Percentiles rank a stretch among this genome's conserved stretches.
Evolutionary conservation across 2,113 vertebrate species (phyloP).

Genomic region (Clupea harengus): DNA sequence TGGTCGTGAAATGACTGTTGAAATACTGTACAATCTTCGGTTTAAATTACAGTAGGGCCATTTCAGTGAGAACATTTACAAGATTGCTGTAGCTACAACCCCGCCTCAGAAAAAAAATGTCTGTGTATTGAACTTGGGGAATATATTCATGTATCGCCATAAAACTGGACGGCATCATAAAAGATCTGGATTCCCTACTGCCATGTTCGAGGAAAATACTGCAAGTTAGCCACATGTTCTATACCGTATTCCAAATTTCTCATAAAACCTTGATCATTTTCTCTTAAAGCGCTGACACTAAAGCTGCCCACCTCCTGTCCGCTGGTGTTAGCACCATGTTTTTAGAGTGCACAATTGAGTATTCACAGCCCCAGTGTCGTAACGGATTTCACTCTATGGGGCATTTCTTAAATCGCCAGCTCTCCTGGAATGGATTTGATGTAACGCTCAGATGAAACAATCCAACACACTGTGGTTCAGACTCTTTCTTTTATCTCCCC

Average conservation of each 20-base stretch:
- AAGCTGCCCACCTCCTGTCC: slow-evolving; percentile 5
- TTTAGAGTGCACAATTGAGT: slow-evolving; percentile 17
- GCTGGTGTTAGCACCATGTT: slow-evolving; percentile 40
- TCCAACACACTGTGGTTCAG: background rate
- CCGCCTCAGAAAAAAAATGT: slow-evolving; percentile 39
- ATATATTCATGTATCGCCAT: slow-evolving; percentile 38
- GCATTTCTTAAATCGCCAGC: slow-evolving; percentile 38
- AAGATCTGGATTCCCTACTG: slow-evolving; percentile 42
- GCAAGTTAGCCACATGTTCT: slow-evolving; percentile 15
- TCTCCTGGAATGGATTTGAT: slow-evolving; percentile 35
- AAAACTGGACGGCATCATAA: slow-evolving; percentile 36
- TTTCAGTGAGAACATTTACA: slow-evolving; percentile 50
- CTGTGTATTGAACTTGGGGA: slow-evolving; percentile 49
- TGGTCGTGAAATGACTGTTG: slow-evolving; percentile 44
- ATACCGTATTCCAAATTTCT: slow-evolving; percentile 13
- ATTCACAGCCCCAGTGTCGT: slow-evolving; percentile 29
- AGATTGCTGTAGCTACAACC: slow-evolving; percentile 15
- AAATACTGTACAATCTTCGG: slow-evolving; percentile 52
- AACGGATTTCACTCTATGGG: slow-evolving; percentile 20
- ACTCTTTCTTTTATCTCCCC: slow-evolving; percentile 22
- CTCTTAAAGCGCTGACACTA: slow-evolving; percentile 3
- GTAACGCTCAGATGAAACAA: slow-evolving; percentile 21
- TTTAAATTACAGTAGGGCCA: slow-evolving; percentile 55
- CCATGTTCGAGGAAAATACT: slow-evolving; percentile 42
- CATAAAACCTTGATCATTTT: slow-evolving; percentile 10